Base-by-base conservation (phyloP, 2,888 invertebrate genomes). In the Rugalucina vietnamica region DNA sequence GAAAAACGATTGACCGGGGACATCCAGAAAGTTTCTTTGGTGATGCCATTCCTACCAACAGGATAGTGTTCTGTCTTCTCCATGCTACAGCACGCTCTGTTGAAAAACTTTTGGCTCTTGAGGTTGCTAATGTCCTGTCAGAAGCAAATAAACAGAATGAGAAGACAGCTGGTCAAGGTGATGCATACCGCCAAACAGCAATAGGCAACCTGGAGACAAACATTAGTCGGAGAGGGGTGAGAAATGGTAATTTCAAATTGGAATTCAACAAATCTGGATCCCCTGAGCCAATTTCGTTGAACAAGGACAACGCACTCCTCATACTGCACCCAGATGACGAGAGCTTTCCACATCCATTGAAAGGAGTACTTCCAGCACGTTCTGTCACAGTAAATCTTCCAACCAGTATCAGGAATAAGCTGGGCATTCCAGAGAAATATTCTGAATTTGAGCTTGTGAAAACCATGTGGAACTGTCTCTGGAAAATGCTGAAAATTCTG, bases 51-150 rank as follows among this genome's bases (percentile, higher is more conserved):
- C 36, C 70, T 10, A 70, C 34, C 3, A 5, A 39, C 36, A 34
- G 32, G 29, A 32, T 73, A 10, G 73, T 73, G 1, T 18, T 73
- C 1, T 73, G 49, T 21, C n/a, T 73, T 29, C 27, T 73, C 1
- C 73, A 73, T 73, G 73, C 49, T n/a, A 34, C 32, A 18, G 4
- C 73, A 2, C 43, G 73, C 21, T 43, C 21, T 12, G 32, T 10
- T 14, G 73, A 73, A 27, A 73, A 73, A 73, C 50, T 49, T 73
- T 29, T 43, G 3, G 4, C 18, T 73, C 24, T 73, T 3, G 73
- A 73, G 32, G 73, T 73, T 18, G 10, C 4, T 10, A 50, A 73
- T 21, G 29, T 73, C 3, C 39, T 73, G 1, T 49, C 73, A 32
- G 32, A 73, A 29, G 73, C 73, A 14, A 43, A 49, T 34, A 49